A percentile compares a stretch with the other conserved stretches of the same genome.
Evolutionary conservation across 2,797 vertebrate genomes (phyloP).

Genomic region (Tachyglossus aculeatus): DNA sequence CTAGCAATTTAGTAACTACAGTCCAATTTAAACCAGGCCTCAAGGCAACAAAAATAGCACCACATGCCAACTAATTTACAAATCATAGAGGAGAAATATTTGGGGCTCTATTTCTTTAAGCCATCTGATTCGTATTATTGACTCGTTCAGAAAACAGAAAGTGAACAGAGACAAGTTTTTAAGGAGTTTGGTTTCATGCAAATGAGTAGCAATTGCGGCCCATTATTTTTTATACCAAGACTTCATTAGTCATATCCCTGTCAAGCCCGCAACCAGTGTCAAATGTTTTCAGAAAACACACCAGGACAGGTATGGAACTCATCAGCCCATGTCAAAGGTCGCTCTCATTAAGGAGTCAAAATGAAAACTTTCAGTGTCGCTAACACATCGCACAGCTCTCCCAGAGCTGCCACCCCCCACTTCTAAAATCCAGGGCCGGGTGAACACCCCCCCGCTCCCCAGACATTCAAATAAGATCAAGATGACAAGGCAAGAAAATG

Average conservation of each 20-base stretch:
- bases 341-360: constrained; percentile 97
- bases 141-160: constrained; percentile 83
- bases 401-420: constrained; percentile 76
- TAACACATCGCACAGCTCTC: constrained; percentile 83
- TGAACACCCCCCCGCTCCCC: constrained; percentile 76
- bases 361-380: constrained; percentile 97
- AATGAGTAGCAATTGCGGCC: constrained; percentile 85
- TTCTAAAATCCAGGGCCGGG: constrained; percentile 64
- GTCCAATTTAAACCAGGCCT: constrained; percentile 80
- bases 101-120: constrained; percentile 76
- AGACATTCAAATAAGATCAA: constrained; percentile 87
- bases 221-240: constrained; percentile 95
- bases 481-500: constrained; percentile 78
- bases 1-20: constrained; percentile 79
- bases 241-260: constrained; percentile 98
- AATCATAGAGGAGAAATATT: constrained; percentile 77
- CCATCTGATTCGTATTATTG: constrained; percentile 84
- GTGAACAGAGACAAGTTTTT: constrained; percentile 84
- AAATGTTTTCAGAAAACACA: constrained; percentile 85
- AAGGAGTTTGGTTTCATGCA: constrained; percentile 84
- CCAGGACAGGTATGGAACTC: constrained; percentile 98
- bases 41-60: constrained; percentile 81
- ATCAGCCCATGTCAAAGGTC: constrained; percentile 95
- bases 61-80: constrained; percentile 83
- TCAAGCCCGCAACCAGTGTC: constrained; percentile 90